phyloP scores from a whole-genome alignment of 1,140 invertebrate genomes.

The Drosophila pruinosa region DNA sequence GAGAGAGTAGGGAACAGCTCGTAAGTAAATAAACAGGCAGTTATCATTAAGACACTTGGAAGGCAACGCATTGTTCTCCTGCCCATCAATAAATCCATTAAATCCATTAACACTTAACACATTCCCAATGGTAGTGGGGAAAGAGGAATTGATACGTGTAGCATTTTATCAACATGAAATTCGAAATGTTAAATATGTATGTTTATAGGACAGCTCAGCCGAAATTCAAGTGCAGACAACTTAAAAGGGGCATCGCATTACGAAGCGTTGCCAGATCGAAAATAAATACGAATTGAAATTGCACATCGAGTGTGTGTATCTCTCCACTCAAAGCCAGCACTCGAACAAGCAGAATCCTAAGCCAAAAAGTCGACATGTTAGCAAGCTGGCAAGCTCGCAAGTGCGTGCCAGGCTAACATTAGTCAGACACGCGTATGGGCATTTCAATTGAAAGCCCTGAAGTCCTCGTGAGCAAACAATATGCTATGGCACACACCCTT shows the following conservation, averaged over 20 bases:
- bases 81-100: slow-evolving; percentile 16
- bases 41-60: slow-evolving; percentile 34
- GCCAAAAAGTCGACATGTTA: neutral
- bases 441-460: neutral
- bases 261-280: neutral
- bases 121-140: neutral
- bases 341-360: neutral
- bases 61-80: neutral
- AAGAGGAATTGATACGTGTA: slow-evolving; percentile 4
- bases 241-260: neutral
- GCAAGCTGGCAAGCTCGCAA: slow-evolving; percentile 26
- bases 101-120: slow-evolving; percentile 9
- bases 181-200: neutral
- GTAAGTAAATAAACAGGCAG: slow-evolving; percentile 27
- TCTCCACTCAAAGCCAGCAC: neutral
- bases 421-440: slow-evolving; percentile 21
- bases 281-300: slow-evolving; percentile 23
- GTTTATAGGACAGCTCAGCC: neutral
- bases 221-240: slow-evolving; percentile 10
- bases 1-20: neutral
- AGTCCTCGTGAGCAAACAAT: neutral
- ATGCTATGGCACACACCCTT: neutral
- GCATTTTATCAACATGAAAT: neutral
- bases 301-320: neutral
- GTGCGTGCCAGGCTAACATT: slow-evolving; percentile 39